Evolutionary conservation across 2,113 vertebrate genomes (phyloP).

Genomic region (Probosciger aterrimus): DNA sequence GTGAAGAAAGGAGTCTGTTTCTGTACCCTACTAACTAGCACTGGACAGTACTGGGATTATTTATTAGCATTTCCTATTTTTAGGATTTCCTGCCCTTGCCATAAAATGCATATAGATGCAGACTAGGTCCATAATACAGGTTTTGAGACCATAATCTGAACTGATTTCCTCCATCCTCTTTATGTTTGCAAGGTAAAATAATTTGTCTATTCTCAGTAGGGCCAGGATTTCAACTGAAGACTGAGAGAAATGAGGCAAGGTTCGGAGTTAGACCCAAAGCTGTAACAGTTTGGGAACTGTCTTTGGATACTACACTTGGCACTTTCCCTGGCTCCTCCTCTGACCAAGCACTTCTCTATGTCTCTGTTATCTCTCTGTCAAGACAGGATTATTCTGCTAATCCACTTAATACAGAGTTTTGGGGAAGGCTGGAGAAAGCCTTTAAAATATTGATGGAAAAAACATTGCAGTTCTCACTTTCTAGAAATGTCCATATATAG

Average conservation of each 20-base stretch:
- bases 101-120: not conserved
- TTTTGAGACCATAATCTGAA: not conserved
- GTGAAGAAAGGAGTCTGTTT: not conserved
- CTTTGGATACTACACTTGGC: not conserved
- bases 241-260: not conserved
- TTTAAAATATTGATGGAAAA: constrained; percentile 16
- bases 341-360: not conserved
- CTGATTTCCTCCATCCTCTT: not conserved
- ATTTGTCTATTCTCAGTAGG: not conserved
- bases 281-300: not conserved
- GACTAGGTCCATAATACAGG: not conserved
- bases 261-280: not conserved
- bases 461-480: not conserved
- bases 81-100: not conserved
- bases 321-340: not conserved
- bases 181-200: not conserved
- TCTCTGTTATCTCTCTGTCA: not conserved
- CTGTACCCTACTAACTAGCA: not conserved
- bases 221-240: not conserved
- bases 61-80: not conserved
- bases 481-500: constrained; percentile 21
- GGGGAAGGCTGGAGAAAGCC: not conserved
- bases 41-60: not conserved
- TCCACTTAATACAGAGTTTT: not conserved
- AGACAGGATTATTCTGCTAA: not conserved